phyloP scores from a whole-genome alignment of 2,113 vertebrate species.

The Eulacestoma nigropectus region DNA sequence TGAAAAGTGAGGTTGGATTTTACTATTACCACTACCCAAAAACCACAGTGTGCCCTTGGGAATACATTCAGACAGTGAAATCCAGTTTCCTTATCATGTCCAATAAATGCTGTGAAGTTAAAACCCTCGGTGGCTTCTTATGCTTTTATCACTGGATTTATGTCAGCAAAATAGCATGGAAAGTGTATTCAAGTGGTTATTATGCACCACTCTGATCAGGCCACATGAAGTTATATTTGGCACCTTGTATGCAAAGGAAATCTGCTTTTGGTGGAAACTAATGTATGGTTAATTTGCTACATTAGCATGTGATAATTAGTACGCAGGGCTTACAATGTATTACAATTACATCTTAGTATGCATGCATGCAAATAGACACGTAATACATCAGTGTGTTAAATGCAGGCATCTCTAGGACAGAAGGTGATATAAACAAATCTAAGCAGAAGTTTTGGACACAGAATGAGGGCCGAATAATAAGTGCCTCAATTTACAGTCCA shows the following conservation, averaged over 20 bases:
- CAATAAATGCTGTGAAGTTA: background rate
- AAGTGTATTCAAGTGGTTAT: background rate
- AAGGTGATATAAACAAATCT: background rate
- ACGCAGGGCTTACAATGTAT: background rate
- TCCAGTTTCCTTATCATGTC: background rate
- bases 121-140: background rate
- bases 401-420: background rate
- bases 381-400: background rate
- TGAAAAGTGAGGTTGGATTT: background rate
- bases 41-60: background rate
- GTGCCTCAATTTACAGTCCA: background rate
- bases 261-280: conserved; percentile 1
- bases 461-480: background rate
- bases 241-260: background rate
- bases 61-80: background rate
- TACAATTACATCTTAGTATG: background rate
- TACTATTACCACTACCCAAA: background rate
- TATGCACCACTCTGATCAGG: background rate
- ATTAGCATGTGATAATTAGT: conserved; percentile 36
- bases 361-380: background rate
- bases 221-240: background rate
- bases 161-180: background rate
- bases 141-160: background rate
- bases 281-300: background rate
- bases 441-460: background rate